Base-by-base conservation (phyloP, 2,888 invertebrate genomes). In the Strigamia crassipes region DNA sequence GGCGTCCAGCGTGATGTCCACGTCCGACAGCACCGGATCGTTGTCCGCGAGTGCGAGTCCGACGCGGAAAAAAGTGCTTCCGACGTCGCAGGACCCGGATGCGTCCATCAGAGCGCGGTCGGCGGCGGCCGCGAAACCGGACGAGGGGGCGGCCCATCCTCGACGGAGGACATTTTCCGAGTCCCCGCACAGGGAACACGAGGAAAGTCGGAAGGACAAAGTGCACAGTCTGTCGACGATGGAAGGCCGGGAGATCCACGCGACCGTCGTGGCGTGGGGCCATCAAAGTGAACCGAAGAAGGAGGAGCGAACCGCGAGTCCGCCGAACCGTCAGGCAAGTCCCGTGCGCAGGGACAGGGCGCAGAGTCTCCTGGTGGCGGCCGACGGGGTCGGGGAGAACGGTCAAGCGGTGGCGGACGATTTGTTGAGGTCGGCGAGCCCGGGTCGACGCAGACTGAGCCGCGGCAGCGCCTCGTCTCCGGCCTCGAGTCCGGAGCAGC, bases 1-100 rank as follows among this genome's bases (percentile, higher is more conserved):
- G 41, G 78, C 81, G 38, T 81, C 81, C 18, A 81, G 81, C 21
- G 81, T 42, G 12, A 73, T 81, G 81, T 81, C 81, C n/a, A 77
- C 78, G 18, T 81, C 81, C 12, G 81, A 78, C 42, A 81, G 81
- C 81, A 78, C 81, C 9, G 78, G 78, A 6, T 81, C 81, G 8
- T 41, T 81, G 1, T 81, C 81, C 4, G 66, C 81, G 27, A 46
- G 77, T 9, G 46, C 81, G 1, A 81, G 81, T 81, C 81, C 81
- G 1, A 81, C 81, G 2, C 38, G 41, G 0, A 73, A 78, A 46
- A 81, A 81, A 81, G 42, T 81, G 15, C 78, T 81, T 13, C 61
- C 81, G 3, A 73, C 77, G 5, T 42, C 66, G 2, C 51, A 38
- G 10, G 41, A 31, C 0, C 6, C 18, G 12, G 42, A 46, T 18